Evolutionary conservation across 2,797 vertebrate species (phyloP).

Genomic region (Eulemur coronatus): DNA sequence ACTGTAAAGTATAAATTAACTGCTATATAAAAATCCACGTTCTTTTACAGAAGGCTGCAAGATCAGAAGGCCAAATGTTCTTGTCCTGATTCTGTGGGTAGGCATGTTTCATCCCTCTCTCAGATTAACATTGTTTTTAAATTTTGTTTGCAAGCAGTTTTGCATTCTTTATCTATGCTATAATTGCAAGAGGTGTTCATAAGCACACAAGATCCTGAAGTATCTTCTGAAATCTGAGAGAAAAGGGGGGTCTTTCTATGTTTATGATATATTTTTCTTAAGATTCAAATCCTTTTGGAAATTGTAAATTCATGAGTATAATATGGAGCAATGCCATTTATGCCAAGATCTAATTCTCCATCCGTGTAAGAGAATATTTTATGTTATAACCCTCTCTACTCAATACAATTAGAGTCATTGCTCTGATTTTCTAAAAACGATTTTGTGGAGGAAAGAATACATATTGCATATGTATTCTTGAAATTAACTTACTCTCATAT

Average conservation of each 20-base stretch:
- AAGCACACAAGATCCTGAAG: neutral
- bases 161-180: neutral
- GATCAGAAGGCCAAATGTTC: neutral
- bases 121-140: slow-evolving; percentile 19
- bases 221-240: slow-evolving; percentile 20
- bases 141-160: slow-evolving; percentile 24
- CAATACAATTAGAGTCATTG: neutral
- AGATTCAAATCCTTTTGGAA: slow-evolving; percentile 31
- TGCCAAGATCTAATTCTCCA: neutral
- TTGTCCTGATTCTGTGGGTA: neutral
- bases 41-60: slow-evolving; percentile 20
- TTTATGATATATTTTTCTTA: slow-evolving; percentile 17
- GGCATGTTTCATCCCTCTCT: neutral
- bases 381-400: neutral
- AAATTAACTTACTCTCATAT: neutral
- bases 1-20: slow-evolving; percentile 26
- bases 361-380: neutral
- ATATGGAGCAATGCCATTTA: neutral
- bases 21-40: neutral
- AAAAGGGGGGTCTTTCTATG: neutral
- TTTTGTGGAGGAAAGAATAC: neutral
- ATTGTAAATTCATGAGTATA: neutral
- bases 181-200: neutral
- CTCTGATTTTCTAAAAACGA: neutral
- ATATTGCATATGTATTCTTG: neutral